Evolutionary conservation across 2,113 vertebrate genomes (phyloP).

Genomic region (Ibidorhyncha struthersii): DNA sequence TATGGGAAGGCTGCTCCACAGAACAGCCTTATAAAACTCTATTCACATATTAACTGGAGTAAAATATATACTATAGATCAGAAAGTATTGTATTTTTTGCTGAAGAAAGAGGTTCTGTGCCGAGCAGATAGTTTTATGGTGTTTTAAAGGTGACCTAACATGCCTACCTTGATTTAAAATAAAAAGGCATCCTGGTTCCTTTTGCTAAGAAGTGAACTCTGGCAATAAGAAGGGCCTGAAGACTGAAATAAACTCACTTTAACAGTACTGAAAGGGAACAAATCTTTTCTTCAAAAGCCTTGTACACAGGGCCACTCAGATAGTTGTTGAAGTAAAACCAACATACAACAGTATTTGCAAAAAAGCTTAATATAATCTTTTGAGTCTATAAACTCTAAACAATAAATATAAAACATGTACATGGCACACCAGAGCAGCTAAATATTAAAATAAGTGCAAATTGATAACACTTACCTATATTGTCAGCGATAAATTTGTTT

Average conservation of each 20-base stretch:
- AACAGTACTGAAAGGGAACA: not conserved
- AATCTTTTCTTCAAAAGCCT: not conserved
- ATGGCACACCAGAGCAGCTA: conserved; percentile 40
- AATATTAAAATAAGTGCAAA: conserved; percentile 50
- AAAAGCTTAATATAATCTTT: conserved; percentile 43
- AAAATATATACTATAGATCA: not conserved
- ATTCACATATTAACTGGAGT: not conserved
- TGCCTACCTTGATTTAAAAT: not conserved
- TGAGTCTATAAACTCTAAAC: conserved; percentile 60
- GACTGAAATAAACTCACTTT: not conserved
- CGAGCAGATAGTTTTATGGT: not conserved
- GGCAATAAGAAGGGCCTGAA: not conserved
- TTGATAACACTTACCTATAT: not conserved
- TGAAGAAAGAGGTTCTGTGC: not conserved
- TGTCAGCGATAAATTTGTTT: not conserved
- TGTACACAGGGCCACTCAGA: not conserved
- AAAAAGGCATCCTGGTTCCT: not conserved
- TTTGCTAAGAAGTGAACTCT: not conserved
- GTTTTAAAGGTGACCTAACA: not conserved
- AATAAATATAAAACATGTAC: conserved; percentile 61
- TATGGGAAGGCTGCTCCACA: not conserved
- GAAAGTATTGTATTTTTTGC: not conserved
- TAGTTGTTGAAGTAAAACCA: not conserved
- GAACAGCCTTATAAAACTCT: not conserved
- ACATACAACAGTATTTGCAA: not conserved